Evolutionary conservation across 2,888 invertebrate genomes (phyloP), one percentile per base, ranked within the genome.

Genomic region (Glaucopsyche alexis): DNA sequence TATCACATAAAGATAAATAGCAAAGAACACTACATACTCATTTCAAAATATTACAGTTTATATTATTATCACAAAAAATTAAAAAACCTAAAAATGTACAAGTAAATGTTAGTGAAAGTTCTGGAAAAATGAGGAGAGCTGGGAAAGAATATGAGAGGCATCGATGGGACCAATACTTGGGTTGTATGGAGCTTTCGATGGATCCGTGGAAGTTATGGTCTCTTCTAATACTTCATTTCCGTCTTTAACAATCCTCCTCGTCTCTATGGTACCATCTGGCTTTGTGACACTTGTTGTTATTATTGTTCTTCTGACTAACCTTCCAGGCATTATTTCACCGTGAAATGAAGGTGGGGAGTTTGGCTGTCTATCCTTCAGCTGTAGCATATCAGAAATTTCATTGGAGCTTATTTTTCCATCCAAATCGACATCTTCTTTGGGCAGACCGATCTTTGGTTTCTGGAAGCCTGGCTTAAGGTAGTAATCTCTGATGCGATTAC

Each of bases 401-500:
- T 89, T 83, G 1, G 91, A 88, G 13, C 91, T 88, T 67, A 93
- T 85, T 81, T 90, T 88, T 11, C 92, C 92, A 78, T 93, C 92
- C 77, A 93, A 83, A 80, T 91, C 90, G 0, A 84, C 78, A 50
- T 92, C 92, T 78, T 85, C 81, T 76, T 84, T 86, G 0, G 77
- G 80, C 11, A 84, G 78, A 38, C 86, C 83, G 55, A 78, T 76
- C 73, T 80, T 82, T 5, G 77, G 77, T 69, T 81, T 84, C 69
- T 87, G 87, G 77, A 86, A 90, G 64, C 90, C 91, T 1, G 92
- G 91, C 77, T 92, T 91, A n/a, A 93, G 79, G 76, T 92, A 93
- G 74, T 88, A 89, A 75, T 91, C 88, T 74, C 92, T 82, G 38
- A 93, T 84, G 73, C 78, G 87, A 72, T 84, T 84, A 74, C 82